Percentiles rank a stretch among this genome's conserved stretches.
Evolutionary conservation across 2,888 invertebrate species (phyloP).

Genomic region (Noctua fimbriata): DNA sequence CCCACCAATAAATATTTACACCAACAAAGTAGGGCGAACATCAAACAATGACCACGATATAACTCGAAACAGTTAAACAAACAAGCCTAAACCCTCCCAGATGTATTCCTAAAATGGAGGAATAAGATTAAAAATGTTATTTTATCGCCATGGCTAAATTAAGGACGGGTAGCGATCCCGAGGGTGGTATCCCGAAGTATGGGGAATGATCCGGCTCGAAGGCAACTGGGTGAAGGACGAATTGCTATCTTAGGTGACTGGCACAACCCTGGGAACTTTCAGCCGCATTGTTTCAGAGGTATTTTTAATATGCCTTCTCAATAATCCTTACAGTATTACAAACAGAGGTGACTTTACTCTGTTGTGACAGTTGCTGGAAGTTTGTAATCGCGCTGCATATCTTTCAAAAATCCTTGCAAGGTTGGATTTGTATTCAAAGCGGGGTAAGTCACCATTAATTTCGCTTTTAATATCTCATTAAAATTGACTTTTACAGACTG

Average conservation of each 20-base stretch:
- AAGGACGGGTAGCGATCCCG: constrained; percentile 56
- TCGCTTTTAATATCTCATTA: constrained; percentile 60
- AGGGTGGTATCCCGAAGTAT: constrained; percentile 54
- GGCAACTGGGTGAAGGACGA: constrained; percentile 68
- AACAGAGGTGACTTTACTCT: constrained; percentile 27
- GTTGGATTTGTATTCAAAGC: constrained; percentile 56
- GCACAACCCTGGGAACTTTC: constrained; percentile 60
- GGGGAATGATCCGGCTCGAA: constrained; percentile 43
- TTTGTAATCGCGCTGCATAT: constrained; percentile 59
- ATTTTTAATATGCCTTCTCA: constrained; percentile 45
- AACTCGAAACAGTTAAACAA: constrained; percentile 45
- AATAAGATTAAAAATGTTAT: constrained; percentile 63
- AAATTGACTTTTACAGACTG: constrained; percentile 46
- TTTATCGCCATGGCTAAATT: constrained; percentile 62
- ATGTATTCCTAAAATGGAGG: constrained; percentile 53
- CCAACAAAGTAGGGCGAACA: constrained; percentile 35
- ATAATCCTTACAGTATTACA: constrained; percentile 4
- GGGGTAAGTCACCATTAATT: constrained; percentile 58
- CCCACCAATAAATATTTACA: constrained; percentile 12
- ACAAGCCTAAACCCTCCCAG: constrained; percentile 51
- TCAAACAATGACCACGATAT: constrained; percentile 27
- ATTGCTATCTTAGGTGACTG: constrained; percentile 62
- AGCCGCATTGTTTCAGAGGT: constrained; percentile 60
- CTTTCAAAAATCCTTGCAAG: constrained; percentile 65
- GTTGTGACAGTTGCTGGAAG: not conserved